Evolutionary conservation across 2,888 invertebrate species (phyloP), one percentile per base, ranked within the genome.

Genomic region (Heliothis peltigera): DNA sequence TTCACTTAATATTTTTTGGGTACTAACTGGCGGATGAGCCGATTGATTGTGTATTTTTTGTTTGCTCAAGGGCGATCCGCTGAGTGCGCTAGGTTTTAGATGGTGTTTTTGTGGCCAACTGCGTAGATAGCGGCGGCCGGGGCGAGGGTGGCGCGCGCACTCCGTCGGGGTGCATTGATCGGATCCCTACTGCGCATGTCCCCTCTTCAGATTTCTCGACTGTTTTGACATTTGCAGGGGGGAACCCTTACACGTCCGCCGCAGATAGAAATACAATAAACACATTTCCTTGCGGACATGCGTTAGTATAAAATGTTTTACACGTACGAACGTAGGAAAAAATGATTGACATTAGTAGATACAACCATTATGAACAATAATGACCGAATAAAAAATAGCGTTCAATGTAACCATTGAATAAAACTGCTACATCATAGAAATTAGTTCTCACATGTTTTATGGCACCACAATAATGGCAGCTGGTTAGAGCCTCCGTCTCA

Each of bases 141-240:
- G 85, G 86, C 79, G 83, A 80, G 89, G 91, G 90, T 84, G 91
- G 94, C 93, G 94, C 94, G 94, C 93, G 93, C 93, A 92, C 79
- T 82, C 83, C 80, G 56, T 70, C 80, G 86, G 89, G 91, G 88
- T 92, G 92, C 94, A 94, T 95, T 92, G 94, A 94, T 94, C 94
- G 92, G 81, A 83, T 80, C 79, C 81, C 81, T 82, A 90, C 64
- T 92, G 94, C 94, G 95, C 95, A 94, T 93, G 94, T 89, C 84
- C 83, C 77, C 83, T 82, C 76, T 83, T 75, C 67, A 82, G 81
- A 82, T 80, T 87, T 85, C 89, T 88, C 84, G 79, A 78, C 86
- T 87, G 80, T 89, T 92, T 91, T 93, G 92, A 92, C 92, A 88
- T 92, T 90, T 90, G 80, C 76, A 79, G 75, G 49, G 28, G 70